phyloP scores from a whole-genome alignment of 2,113 vertebrate species.

The Daphoenositta chrysoptera region DNA sequence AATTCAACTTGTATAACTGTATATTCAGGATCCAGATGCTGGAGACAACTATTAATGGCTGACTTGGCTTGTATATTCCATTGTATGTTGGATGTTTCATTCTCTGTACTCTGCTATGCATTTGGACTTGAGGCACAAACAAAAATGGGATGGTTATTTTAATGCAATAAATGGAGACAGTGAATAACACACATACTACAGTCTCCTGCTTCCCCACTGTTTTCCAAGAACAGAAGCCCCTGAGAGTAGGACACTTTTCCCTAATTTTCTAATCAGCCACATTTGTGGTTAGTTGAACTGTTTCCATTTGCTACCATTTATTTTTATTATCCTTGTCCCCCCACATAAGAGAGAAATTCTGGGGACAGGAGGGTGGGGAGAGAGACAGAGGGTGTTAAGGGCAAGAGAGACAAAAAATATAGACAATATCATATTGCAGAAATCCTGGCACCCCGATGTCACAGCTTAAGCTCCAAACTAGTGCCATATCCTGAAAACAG shows the following conservation, averaged over 20 bases:
- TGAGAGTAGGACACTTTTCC: not conserved
- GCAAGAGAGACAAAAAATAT: not conserved
- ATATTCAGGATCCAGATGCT: slow-evolving; percentile 36
- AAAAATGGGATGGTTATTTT: slow-evolving; percentile 25
- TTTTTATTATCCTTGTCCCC: not conserved
- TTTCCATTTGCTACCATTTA: slow-evolving; percentile 45
- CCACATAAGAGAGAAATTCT: not conserved
- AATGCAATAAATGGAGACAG: slow-evolving; percentile 15
- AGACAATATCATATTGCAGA: not conserved
- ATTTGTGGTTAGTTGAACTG: slow-evolving; percentile 20
- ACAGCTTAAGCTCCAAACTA: not conserved
- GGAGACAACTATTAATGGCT: not conserved
- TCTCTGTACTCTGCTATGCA: not conserved
- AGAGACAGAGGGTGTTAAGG: not conserved
- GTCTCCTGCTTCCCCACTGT: not conserved
- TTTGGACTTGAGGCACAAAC: not conserved
- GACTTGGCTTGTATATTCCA: not conserved
- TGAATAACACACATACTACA: not conserved
- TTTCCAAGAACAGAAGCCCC: slow-evolving; percentile 5
- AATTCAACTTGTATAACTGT: slow-evolving; percentile 19
- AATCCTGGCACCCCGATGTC: slow-evolving; percentile 18
- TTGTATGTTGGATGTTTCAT: not conserved
- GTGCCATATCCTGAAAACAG: not conserved
- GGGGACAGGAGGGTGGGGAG: not conserved
- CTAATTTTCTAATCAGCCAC: slow-evolving; percentile 40